These are phyloP conservation scores for Hiodon tergisus DNA, from an alignment of 2,113 vertebrate genomes.

Conservation along the genomic window DNA sequence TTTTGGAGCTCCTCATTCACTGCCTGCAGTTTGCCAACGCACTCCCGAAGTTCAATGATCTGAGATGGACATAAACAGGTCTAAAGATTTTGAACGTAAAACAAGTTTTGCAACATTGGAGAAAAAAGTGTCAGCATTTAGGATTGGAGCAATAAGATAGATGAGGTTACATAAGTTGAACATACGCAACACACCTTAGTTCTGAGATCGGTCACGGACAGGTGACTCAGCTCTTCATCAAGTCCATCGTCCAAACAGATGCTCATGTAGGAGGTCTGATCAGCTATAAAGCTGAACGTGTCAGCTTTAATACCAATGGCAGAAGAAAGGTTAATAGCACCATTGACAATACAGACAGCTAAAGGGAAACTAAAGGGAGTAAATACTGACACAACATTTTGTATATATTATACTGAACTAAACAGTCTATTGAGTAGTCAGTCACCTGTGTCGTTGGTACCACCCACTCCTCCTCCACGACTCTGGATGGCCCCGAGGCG, in stretches of 20 bases:
- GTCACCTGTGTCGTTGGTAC: slow-evolving; percentile 55
- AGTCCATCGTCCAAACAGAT: slow-evolving; percentile 79
- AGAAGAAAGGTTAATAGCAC: slow-evolving; percentile 30
- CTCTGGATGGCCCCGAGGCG: slow-evolving; percentile 66
- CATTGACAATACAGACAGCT: neutral
- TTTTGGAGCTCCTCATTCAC: slow-evolving; percentile 66
- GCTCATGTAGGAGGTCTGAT: slow-evolving; percentile 94
- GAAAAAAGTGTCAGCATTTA: neutral
- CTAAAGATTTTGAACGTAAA: neutral
- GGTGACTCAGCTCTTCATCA: slow-evolving; percentile 65
- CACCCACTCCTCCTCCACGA: slow-evolving; percentile 65
- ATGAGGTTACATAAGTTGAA: neutral
- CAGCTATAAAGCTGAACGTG: slow-evolving; percentile 76
- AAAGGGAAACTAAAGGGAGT: no score
- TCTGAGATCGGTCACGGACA: slow-evolving; percentile 76
- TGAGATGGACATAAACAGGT: slow-evolving; percentile 34
- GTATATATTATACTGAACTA: no score
- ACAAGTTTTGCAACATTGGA: neutral
- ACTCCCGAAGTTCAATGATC: slow-evolving; percentile 74
- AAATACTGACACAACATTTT: neutral
- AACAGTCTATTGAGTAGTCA: neutral
- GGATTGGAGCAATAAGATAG: neutral
- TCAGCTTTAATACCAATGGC: slow-evolving; percentile 64
- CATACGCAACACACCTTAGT: slow-evolving; percentile 63
- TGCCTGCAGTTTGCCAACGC: slow-evolving; percentile 63